These are phyloP conservation scores for Troilus luridus DNA, from an alignment of 2,888 invertebrate species.

Conservation along the genomic window DNA sequence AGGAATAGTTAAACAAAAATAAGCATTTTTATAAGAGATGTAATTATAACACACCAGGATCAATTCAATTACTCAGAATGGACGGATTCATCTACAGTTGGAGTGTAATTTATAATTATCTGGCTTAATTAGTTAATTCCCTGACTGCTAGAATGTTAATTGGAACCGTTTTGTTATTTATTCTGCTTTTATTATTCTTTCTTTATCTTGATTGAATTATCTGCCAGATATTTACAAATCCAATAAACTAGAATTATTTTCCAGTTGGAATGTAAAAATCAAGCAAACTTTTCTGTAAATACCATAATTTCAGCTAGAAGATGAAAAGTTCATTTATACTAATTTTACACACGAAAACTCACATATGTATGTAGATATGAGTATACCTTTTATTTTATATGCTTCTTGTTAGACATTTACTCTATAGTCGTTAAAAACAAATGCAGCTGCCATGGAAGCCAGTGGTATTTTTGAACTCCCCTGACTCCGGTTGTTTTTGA, in stretches of 20 bases:
- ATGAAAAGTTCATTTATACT: too few species aligned
- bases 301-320: too few species aligned
- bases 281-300: too few species aligned
- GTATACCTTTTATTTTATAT: too few species aligned
- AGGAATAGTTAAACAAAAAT: neutral
- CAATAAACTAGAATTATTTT: too few species aligned
- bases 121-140: neutral
- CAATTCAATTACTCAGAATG: neutral
- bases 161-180: too few species aligned
- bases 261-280: too few species aligned
- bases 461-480: slow-evolving; percentile 17
- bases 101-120: neutral
- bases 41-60: neutral
- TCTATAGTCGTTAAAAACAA: neutral
- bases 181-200: too few species aligned
- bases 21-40: neutral
- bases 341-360: too few species aligned
- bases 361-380: too few species aligned
- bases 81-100: neutral
- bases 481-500: neutral
- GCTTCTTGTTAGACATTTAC: neutral
- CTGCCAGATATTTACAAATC: too few species aligned
- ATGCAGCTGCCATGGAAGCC: neutral
- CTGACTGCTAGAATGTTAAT: neutral
- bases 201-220: too few species aligned